These are phyloP conservation scores for Mycogona germanica DNA, from an alignment of 2,888 invertebrate genomes.

Conservation along the genomic window DNA sequence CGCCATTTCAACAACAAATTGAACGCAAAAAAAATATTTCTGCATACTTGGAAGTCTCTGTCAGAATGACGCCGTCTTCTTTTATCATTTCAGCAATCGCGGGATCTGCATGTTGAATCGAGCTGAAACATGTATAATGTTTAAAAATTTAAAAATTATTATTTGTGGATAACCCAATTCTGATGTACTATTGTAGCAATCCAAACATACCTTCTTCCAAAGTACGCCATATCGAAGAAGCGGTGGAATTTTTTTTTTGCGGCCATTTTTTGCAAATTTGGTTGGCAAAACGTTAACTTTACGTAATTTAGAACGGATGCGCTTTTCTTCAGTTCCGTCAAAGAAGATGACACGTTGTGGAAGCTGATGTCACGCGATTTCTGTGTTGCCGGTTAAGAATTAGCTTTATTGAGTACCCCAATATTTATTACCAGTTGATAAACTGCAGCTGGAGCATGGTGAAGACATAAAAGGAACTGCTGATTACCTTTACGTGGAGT, in stretches of 20 bases:
- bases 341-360: not conserved
- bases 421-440: too few relatives aligned
- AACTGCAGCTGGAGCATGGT: too few relatives aligned
- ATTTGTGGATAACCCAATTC: not conserved
- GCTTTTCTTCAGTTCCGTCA: too few relatives aligned
- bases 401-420: too few relatives aligned
- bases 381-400: not conserved
- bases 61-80: not conserved
- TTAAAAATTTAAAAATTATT: not conserved
- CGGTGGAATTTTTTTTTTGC: not conserved
- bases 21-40: not conserved
- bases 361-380: not conserved
- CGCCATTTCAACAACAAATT: not conserved
- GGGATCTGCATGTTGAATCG: not conserved
- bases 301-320: too few relatives aligned
- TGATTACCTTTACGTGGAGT: too few relatives aligned
- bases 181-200: not conserved
- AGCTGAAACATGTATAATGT: not conserved
- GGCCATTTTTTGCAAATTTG: too few relatives aligned
- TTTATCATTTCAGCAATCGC: not conserved
- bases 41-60: not conserved
- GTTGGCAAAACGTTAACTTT: too few relatives aligned
- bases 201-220: not conserved
- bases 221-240: not conserved
- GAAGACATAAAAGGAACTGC: too few relatives aligned